These are phyloP conservation scores for Taenioides sp. DNA, from an alignment of 2,797 vertebrate species.

Conservation along the genomic window DNA sequence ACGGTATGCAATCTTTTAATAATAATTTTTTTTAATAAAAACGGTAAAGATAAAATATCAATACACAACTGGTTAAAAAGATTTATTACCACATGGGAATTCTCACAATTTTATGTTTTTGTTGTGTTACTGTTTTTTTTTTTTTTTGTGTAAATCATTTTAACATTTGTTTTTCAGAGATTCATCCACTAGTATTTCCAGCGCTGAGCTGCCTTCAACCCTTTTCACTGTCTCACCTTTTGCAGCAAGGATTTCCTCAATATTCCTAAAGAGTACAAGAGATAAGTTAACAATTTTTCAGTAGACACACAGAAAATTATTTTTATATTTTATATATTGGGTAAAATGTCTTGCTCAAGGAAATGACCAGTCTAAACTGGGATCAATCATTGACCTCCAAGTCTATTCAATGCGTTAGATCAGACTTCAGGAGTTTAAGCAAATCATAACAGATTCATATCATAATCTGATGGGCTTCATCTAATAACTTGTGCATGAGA, in stretches of 20 bases:
- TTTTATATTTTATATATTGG: no score
- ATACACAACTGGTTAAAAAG: not conserved
- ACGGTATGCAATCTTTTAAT: no score
- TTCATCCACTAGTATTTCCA: slow-evolving; percentile 81
- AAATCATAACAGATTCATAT: not conserved
- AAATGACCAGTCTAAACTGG: not conserved
- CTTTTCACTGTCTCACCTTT: slow-evolving; percentile 87
- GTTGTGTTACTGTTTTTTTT: slow-evolving; percentile 25
- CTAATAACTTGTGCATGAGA: not conserved
- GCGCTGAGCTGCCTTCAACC: slow-evolving; percentile 72
- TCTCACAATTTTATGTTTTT: not conserved
- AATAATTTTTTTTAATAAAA: no score
- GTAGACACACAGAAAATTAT: not conserved
- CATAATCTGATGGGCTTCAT: not conserved
- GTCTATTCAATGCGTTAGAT: not conserved
- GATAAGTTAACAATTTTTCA: not conserved
- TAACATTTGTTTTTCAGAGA: slow-evolving; percentile 32
- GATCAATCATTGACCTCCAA: not conserved
- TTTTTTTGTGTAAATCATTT: slow-evolving; percentile 27
- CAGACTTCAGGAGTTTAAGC: no score
- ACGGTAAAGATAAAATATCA: not conserved
- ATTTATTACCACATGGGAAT: not conserved
- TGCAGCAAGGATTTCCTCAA: slow-evolving; percentile 94
- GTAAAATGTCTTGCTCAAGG: not conserved
- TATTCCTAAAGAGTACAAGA: slow-evolving; percentile 78